Evolutionary conservation across 2,888 invertebrate genomes (phyloP).

Genomic region (Podabrus alpinus): DNA sequence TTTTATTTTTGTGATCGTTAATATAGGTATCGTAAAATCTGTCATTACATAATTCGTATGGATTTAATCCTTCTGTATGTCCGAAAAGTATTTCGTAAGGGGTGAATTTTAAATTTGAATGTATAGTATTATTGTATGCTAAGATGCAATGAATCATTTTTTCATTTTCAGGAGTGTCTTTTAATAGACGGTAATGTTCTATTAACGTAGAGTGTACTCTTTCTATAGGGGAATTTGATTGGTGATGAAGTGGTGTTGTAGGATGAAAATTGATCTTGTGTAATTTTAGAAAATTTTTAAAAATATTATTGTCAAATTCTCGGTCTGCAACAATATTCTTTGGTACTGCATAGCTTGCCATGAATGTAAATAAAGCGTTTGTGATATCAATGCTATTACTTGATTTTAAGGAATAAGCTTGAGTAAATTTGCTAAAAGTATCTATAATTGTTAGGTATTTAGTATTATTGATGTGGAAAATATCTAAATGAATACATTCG

Average conservation of each 20-base stretch:
- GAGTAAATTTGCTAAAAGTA: not conserved
- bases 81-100: not conserved
- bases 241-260: not conserved
- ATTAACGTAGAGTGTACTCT: not conserved
- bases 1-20: not conserved
- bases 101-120: not conserved
- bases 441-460: not conserved
- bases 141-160: not conserved
- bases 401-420: not conserved
- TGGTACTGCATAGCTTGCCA: not conserved
- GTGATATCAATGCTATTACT: not conserved
- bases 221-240: not conserved
- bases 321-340: not conserved
- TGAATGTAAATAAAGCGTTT: not conserved
- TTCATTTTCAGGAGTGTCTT: not conserved
- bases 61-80: not conserved
- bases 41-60: not conserved
- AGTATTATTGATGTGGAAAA: not conserved
- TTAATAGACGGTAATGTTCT: not conserved
- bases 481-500: not conserved
- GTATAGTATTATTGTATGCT: not conserved
- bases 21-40: not conserved
- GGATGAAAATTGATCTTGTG: not conserved
- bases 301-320: not conserved
- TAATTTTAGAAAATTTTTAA: not conserved